Evolutionary conservation across 2,113 vertebrate species (phyloP).

Genomic region (Trogon surrucura): DNA sequence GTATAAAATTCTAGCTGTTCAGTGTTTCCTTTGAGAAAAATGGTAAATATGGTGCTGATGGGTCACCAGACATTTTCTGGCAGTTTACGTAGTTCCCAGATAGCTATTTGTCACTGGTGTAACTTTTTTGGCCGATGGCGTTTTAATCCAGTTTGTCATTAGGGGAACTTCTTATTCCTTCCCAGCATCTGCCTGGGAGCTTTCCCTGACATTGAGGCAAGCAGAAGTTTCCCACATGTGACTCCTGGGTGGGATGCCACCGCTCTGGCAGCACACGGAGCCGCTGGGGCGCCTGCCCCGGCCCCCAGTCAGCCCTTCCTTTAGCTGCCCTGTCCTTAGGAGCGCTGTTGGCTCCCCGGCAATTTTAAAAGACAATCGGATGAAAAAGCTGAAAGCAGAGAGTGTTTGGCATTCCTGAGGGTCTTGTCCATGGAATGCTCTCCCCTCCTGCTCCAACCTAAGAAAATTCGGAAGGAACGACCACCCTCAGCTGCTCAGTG

Average conservation of each 20-base stretch:
- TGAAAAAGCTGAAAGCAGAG: not conserved
- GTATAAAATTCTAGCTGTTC: not conserved
- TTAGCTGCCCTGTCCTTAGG: not conserved
- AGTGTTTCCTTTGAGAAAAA: not conserved
- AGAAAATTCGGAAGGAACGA: not conserved
- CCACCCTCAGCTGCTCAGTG: not conserved
- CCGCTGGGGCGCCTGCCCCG: not conserved
- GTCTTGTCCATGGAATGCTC: not conserved
- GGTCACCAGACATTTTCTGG: not conserved
- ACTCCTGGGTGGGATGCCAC: not conserved
- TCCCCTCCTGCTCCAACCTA: not conserved
- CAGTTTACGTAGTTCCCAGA: not conserved
- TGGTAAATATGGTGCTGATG: not conserved
- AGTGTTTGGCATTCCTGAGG: not conserved
- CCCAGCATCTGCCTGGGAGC: not conserved
- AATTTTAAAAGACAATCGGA: not conserved
- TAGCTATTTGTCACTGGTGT: not conserved
- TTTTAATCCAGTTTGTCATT: not conserved
- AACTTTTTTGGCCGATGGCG: not conserved
- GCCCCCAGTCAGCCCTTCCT: not conserved
- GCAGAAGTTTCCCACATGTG: not conserved
- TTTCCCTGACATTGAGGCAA: not conserved
- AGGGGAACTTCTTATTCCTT: not conserved
- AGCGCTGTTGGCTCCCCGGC: not conserved
- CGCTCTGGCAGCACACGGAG: fast-evolving